A percentile compares a stretch with the other conserved stretches of the same genome.
phyloP scores from a whole-genome alignment of 2,888 invertebrate species.

The Apodemia zela region DNA sequence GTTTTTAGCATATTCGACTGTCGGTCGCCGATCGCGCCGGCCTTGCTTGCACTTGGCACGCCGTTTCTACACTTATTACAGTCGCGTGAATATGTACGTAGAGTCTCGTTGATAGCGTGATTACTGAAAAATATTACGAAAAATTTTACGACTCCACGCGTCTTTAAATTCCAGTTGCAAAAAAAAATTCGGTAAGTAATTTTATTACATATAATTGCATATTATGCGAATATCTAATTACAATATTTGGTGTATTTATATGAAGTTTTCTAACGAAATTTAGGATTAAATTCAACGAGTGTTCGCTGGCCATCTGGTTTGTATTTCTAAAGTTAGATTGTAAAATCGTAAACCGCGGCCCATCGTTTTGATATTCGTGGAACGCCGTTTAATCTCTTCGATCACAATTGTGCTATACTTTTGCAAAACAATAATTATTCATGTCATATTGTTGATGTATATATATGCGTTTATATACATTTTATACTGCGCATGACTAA shows the following conservation, averaged over 20 bases:
- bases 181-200: slow-evolving; percentile 41
- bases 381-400: slow-evolving; percentile 26
- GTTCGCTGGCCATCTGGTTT: slow-evolving; percentile 76
- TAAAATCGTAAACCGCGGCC: slow-evolving; percentile 74
- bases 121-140: slow-evolving; percentile 46
- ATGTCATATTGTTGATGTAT: slow-evolving; percentile 17
- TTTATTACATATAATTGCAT: slow-evolving; percentile 25
- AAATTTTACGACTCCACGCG: slow-evolving; percentile 38
- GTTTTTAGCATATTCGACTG: slow-evolving; percentile 71
- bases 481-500: slow-evolving; percentile 62
- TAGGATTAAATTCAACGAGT: slow-evolving; percentile 46
- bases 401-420: slow-evolving; percentile 17
- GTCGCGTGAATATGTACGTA: slow-evolving; percentile 67
- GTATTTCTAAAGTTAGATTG: slow-evolving; percentile 79
- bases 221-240: slow-evolving; percentile 36
- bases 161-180: slow-evolving; percentile 41
- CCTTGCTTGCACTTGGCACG: slow-evolving; percentile 70
- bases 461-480: slow-evolving; percentile 20
- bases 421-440: slow-evolving; percentile 1
- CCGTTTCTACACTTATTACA: slow-evolving; percentile 50
- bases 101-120: slow-evolving; percentile 64
- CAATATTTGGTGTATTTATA: slow-evolving; percentile 4
- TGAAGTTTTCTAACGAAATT: slow-evolving; percentile 8
- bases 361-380: slow-evolving; percentile 63
- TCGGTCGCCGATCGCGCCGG: slow-evolving; percentile 76